Evolutionary conservation across 2,797 vertebrate species (phyloP).

Genomic region (Hyperoplus lanceolatus): DNA sequence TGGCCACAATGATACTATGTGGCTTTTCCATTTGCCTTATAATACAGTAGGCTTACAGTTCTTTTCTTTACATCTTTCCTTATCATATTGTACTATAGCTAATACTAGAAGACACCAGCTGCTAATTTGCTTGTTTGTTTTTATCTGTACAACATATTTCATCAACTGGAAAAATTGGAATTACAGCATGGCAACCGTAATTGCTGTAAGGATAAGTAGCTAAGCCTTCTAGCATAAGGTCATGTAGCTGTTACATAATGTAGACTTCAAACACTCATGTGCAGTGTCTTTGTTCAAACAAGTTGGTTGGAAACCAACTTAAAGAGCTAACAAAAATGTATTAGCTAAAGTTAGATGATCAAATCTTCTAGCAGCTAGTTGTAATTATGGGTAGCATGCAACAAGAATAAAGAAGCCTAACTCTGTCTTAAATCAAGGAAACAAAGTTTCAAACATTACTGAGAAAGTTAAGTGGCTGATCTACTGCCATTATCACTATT

Average conservation of each 20-base stretch:
- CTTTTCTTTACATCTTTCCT: background rate
- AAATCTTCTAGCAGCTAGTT: background rate
- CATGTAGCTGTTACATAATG: background rate
- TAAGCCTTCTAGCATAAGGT: conserved; percentile 1
- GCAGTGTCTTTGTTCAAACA: background rate
- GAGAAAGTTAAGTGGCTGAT: background rate
- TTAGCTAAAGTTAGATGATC: background rate
- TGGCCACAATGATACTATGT: background rate
- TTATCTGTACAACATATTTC: background rate
- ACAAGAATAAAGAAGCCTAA: background rate
- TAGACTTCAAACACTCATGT: background rate
- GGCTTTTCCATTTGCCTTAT: background rate
- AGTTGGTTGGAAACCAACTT: background rate
- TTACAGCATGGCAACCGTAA: background rate
- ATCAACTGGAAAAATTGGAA: background rate
- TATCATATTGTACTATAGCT: background rate
- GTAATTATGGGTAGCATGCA: background rate
- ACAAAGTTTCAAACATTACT: background rate
- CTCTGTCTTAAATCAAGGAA: background rate
- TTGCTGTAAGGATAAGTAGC: background rate
- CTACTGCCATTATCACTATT: background rate
- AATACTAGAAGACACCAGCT: conserved; percentile 4
- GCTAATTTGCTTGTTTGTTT: background rate
- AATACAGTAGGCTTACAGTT: background rate
- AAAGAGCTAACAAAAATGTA: background rate